Percentiles rank a stretch among this genome's conserved stretches.
Evolutionary conservation across 2,797 vertebrate genomes (phyloP).

Genomic region (Chelon auratus): DNA sequence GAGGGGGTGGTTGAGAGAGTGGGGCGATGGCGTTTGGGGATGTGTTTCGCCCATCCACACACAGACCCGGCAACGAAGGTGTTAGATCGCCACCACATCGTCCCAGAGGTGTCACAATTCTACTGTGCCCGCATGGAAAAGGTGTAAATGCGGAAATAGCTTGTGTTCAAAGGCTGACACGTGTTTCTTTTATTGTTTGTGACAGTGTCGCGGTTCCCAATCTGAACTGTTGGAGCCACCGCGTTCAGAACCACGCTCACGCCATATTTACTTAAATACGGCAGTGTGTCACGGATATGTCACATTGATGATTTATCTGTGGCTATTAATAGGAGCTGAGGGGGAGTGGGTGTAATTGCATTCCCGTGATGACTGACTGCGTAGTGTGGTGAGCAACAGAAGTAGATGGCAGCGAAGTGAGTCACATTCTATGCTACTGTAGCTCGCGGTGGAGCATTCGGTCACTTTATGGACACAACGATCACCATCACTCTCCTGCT

Average conservation of each 20-base stretch:
- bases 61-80: slow-evolving; percentile 5
- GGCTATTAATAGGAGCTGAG: slow-evolving; percentile 67
- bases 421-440: slow-evolving; percentile 24
- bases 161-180: slow-evolving; percentile 25
- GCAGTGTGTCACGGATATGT: slow-evolving; percentile 49
- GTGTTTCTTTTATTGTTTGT: not conserved
- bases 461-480: slow-evolving; percentile 19
- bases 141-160: slow-evolving; percentile 41
- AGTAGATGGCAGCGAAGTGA: slow-evolving; percentile 50
- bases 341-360: slow-evolving; percentile 67
- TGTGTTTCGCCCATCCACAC: slow-evolving; percentile 21
- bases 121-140: slow-evolving; percentile 23
- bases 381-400: slow-evolving; percentile 49
- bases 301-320: slow-evolving; percentile 67
- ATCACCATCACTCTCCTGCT: slow-evolving; percentile 1
- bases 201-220: not conserved
- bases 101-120: slow-evolving; percentile 16
- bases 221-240: slow-evolving; percentile 6
- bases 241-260: slow-evolving; percentile 14
- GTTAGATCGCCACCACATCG: slow-evolving; percentile 16
- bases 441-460: slow-evolving; percentile 13
- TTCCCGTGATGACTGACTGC: slow-evolving; percentile 57
- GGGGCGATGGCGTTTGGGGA: slow-evolving; percentile 6
- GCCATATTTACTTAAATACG: slow-evolving; percentile 43
- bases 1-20: slow-evolving; percentile 6